Conservation (phyloP, 2,113 vertebrate species). For the Agapornis roseicollis region DNA sequence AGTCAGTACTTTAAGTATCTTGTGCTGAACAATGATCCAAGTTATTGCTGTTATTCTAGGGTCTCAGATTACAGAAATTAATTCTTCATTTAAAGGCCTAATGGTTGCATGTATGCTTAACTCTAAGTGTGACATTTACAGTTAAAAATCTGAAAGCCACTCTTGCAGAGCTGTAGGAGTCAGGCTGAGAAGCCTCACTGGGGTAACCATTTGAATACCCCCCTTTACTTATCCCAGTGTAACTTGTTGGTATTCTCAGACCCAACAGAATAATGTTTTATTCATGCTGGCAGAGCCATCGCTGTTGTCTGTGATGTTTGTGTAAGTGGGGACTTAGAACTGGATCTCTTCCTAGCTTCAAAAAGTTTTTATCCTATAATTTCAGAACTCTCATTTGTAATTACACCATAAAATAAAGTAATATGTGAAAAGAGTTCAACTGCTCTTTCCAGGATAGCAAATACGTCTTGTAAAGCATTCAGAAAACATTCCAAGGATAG, state of each 20-base stretch:
- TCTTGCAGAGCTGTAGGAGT: neutral
- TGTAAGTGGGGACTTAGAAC: neutral
- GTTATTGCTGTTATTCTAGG: neutral
- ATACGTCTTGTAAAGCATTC: neutral
- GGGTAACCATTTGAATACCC: fast-evolving
- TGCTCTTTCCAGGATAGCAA: neutral
- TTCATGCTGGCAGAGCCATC: neutral
- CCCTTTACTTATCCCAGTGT: neutral
- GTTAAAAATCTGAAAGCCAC: neutral
- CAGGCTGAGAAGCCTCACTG: neutral
- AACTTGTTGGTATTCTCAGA: neutral
- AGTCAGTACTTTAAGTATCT: neutral
- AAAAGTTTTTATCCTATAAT: neutral
- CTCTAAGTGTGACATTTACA: neutral
- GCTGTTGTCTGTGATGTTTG: fast-evolving
- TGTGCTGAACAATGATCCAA: neutral
- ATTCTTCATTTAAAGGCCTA: fast-evolving
- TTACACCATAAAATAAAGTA: conserved; percentile 13
- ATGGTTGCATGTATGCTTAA: neutral
- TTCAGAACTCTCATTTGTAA: conserved; percentile 11
- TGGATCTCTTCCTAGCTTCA: neutral
- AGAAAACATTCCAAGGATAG: neutral
- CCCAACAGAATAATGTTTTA: neutral
- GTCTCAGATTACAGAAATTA: neutral
- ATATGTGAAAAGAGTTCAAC: neutral